These are phyloP conservation scores for Albula goreensis DNA, from an alignment of 2,113 vertebrate species.

Conservation along the genomic window DNA sequence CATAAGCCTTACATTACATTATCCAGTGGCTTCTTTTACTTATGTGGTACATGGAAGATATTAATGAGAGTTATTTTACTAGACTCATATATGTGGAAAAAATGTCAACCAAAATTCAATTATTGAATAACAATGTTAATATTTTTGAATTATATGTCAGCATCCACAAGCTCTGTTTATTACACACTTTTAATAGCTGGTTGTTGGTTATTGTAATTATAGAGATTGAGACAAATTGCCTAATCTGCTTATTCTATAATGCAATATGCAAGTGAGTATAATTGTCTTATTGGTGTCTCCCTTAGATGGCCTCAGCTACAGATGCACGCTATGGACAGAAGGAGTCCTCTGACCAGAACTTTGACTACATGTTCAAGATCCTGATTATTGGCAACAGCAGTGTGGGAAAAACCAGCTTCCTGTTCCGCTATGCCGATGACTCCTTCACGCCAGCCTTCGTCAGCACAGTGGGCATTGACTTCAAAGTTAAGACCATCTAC, in stretches of 20 bases:
- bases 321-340: conserved; percentile 87
- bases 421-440: conserved; percentile 87
- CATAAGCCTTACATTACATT: background rate
- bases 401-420: conserved; percentile 85
- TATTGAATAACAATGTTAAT: background rate
- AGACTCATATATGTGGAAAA: background rate
- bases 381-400: conserved; percentile 88
- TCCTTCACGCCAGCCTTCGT: conserved; percentile 86
- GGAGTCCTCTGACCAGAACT: conserved; percentile 84
- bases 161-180: background rate
- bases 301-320: conserved; percentile 92
- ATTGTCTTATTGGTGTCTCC: background rate
- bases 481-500: conserved; percentile 90
- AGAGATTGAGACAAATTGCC: background rate
- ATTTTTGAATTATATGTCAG: background rate
- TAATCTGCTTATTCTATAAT: no score
- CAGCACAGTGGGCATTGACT: conserved; percentile 87
- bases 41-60: background rate
- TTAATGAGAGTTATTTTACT: background rate
- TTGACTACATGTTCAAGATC: conserved; percentile 90
- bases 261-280: no score
- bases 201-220: background rate
- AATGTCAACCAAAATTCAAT: background rate
- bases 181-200: background rate
- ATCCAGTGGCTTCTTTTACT: background rate